A percentile compares a stretch with the other conserved stretches of the same genome.
phyloP scores from a whole-genome alignment of 37 sponge, comb jelly and placozoan genomes.

The Petrosia ficiformis region DNA sequence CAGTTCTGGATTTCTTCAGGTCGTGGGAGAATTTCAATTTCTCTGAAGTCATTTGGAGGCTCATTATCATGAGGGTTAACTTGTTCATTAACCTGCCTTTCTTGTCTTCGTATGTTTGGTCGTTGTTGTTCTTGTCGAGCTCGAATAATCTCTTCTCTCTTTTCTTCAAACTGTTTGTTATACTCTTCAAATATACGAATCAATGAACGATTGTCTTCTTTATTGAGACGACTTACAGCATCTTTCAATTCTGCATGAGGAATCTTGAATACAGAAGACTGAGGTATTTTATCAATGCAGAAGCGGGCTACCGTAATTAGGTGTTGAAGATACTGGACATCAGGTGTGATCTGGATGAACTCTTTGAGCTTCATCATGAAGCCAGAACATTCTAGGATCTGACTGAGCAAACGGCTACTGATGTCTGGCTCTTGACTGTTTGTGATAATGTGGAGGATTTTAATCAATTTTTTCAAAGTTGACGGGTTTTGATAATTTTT shows the following conservation, averaged over 20 bases:
- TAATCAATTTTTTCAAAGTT: neutral
- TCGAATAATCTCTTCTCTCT: neutral
- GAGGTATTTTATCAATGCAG: neutral
- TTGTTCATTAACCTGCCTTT: neutral
- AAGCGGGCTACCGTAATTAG: neutral
- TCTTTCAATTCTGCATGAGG: neutral
- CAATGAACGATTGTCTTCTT: neutral
- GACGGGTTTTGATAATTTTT: neutral
- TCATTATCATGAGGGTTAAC: constrained; percentile 1
- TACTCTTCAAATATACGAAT: neutral
- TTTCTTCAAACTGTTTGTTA: neutral
- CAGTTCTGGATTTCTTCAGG: constrained; percentile 16
- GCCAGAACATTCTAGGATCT: neutral
- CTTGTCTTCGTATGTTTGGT: neutral
- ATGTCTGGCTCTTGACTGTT: neutral
- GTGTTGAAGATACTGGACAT: neutral
- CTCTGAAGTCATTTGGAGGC: constrained; percentile 34
- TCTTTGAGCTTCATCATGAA: neutral
- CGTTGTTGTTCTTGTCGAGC: neutral
- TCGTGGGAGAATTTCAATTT: constrained; percentile 29
- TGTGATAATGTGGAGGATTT: neutral
- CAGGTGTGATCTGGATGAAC: neutral
- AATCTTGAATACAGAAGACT: neutral
- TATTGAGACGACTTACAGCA: neutral
- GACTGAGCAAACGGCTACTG: neutral